Evolutionary conservation across 2,888 invertebrate genomes (phyloP), one percentile per base, ranked within the genome.

Genomic region (Leptinotarsa peninsularis): DNA sequence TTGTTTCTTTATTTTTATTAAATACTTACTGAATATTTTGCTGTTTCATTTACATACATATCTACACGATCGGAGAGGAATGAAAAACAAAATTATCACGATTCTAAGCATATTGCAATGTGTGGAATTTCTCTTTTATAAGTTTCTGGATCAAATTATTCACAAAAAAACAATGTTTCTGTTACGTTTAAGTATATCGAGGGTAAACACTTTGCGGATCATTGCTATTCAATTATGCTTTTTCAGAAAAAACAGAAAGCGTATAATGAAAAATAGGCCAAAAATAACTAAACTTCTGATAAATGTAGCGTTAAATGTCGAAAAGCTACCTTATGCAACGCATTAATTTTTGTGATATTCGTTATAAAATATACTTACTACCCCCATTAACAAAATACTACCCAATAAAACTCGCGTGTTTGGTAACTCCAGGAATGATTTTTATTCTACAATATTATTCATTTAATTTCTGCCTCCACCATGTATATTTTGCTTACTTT

Each of bases 11-110:
- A 52, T 52, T 52, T 13, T 56, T 56, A 56, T 56, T 21, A 56
- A 56, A 56, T 56, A 56, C 56, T 56, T 56, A 56, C 56, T 56
- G 56, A 56, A 56, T 56, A 56, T n/a, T 18, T 18, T 56, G n/a
- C 56, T 56, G 21, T 56, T 18, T 21, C 56, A 56, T 56, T 56
- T 21, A 56, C 56, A 56, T 56, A 56, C 56, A 21, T 21, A 56
- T 17, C 7, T 56, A 56, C 56, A 56, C 18, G 56, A 56, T 56
- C 56, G 13, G 18, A 56, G 21, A 56, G 17, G 18, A 56, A 56
- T 56, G 18, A 56, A 21, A 56, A 56, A 21, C 18, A 56, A 18
- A 56, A 21, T 56, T 52, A 56, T 56, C 18, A 56, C 21, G 56
- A 56, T 56, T 56, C 56, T 56, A 10, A 21, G 21, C 56, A 56